Evolutionary conservation across 2,888 invertebrate genomes (phyloP), one percentile per base, ranked within the genome.

Genomic region (Agrenia bidenticulata): DNA sequence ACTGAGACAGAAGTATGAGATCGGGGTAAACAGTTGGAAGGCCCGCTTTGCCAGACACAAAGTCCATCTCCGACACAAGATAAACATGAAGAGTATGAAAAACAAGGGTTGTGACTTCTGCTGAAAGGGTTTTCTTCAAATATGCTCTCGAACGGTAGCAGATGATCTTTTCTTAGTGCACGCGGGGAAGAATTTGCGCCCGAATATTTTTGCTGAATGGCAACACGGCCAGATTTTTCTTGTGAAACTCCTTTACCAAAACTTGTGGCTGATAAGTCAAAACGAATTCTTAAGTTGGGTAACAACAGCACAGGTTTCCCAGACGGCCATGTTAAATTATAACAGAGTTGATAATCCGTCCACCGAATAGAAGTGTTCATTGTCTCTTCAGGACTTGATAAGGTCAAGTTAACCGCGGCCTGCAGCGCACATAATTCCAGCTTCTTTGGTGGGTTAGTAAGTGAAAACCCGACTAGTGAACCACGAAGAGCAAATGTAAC

Each of bases 251-350:
- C 63, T 26, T 65, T 53, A 1, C 63, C 59, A 51, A 63, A 65
- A 37, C 66, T 69, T 24, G 69, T 70, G 0, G 73, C 70, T 4
- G 64, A 59, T 9, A 76, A 32, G 23, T 66, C 63, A 69, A 76
- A 66, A n/a, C 63, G 41, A 9, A 75, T 63, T 27, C 55, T 63
- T n/a, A 71, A 84, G 0, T 87, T 87, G 1, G 87, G 84, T n/a
- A 83, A 81, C 2, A 87, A 79, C 19, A 78, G 73, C 71, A 81
- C 80, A 13, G 77, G 76, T 23, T 78, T 76, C 2, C 80, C 81
- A 51, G 84, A 41, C 0, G 87, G 87, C 85, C 89, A 88, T 64
- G 85, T 84, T 23, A 76, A 56, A 64, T 75, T 76, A 21, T 70
- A 62, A 51, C 76, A 76, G 21, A 62, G 62, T 27, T 71, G 61